phyloP scores from a whole-genome alignment of 2,113 vertebrate species.

The Clarias magur region DNA sequence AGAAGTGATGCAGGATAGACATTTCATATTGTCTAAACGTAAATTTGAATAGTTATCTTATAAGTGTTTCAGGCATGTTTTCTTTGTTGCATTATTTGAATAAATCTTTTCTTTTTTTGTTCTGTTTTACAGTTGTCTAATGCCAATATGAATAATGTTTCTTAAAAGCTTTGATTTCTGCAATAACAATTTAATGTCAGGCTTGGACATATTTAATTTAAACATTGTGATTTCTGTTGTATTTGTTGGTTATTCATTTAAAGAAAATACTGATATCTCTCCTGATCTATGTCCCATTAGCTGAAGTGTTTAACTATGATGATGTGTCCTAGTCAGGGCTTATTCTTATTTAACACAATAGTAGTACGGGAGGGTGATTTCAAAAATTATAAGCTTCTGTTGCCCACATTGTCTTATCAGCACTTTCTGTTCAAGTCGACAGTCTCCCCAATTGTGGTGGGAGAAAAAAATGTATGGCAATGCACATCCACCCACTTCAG shows the following conservation, averaged over 20 bases:
- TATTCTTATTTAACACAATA: background rate
- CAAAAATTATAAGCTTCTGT: too few species aligned
- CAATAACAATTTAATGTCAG: background rate
- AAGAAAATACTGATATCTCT: background rate
- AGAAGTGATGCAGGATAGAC: background rate
- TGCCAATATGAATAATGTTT: background rate
- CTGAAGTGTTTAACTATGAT: background rate
- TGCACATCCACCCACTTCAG: too few species aligned
- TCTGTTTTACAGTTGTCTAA: background rate
- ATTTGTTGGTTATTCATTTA: background rate
- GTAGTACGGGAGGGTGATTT: background rate
- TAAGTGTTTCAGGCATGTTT: background rate
- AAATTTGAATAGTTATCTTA: background rate
- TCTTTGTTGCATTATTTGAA: slow-evolving; percentile 12
- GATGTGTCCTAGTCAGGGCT: background rate
- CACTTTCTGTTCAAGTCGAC: too few species aligned
- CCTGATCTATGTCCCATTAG: background rate
- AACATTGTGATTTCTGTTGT: background rate
- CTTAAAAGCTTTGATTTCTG: background rate
- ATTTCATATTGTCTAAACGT: background rate
- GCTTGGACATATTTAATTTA: background rate
- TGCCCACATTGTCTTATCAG: too few species aligned
- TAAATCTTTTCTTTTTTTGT: slow-evolving; percentile 14
- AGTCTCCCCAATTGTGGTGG: too few species aligned
- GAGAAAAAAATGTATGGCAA: too few species aligned